Conservation (phyloP, 2,888 invertebrate genomes). For the Andrena chrysosceles region DNA sequence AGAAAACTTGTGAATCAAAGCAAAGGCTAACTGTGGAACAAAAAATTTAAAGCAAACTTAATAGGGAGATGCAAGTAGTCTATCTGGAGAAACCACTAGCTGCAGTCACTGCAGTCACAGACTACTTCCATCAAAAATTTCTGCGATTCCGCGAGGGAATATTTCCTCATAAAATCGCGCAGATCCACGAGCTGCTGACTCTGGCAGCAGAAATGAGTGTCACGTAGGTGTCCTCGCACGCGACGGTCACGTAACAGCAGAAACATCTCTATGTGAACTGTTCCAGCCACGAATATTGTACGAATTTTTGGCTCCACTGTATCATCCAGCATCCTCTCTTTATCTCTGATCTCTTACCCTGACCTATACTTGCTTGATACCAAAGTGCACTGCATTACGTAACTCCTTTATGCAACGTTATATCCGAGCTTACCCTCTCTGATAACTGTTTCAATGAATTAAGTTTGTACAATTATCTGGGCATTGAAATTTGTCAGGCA, state of each 20-base stretch:
- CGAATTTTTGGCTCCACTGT: background rate
- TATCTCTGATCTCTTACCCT: too few relatives aligned
- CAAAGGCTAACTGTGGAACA: too few relatives aligned
- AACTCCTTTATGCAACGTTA: background rate
- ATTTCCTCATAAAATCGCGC: conserved; percentile 21
- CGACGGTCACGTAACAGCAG: conserved; percentile 35
- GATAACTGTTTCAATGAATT: background rate
- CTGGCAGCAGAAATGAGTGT: conserved; percentile 51
- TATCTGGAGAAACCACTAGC: background rate
- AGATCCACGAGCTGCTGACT: background rate
- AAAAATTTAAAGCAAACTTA: background rate
- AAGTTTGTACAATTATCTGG: too few relatives aligned
- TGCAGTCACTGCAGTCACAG: background rate
- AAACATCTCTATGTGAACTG: conserved; percentile 14
- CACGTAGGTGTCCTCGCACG: conserved; percentile 60
- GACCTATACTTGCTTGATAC: too few relatives aligned
- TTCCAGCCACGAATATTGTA: background rate
- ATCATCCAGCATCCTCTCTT: too few relatives aligned
- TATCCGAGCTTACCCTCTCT: background rate
- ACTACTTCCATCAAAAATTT: background rate
- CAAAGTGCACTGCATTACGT: background rate
- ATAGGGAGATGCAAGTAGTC: background rate
- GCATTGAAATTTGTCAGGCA: too few relatives aligned
- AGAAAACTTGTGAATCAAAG: too few relatives aligned
- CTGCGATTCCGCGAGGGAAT: background rate